Percentiles rank a stretch among this genome's conserved stretches.
These are phyloP conservation scores for Chaitophorus viminalis DNA, from an alignment of 2,888 invertebrate species.

Conservation along the genomic window DNA sequence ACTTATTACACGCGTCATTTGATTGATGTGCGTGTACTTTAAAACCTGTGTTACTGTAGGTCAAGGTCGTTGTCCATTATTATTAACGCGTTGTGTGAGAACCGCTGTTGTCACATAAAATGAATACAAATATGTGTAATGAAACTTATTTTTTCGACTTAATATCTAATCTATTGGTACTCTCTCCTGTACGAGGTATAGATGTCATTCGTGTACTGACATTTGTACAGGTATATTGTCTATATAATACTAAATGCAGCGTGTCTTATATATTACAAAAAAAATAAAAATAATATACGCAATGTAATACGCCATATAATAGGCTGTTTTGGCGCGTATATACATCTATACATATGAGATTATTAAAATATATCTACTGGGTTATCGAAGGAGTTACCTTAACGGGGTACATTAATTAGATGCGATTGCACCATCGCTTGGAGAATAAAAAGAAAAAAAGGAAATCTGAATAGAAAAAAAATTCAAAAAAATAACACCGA, in stretches of 20 bases:
- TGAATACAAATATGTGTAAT: neutral
- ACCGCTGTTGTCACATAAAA: neutral
- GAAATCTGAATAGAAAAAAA: constrained; percentile 24
- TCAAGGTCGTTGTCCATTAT: constrained; percentile 40
- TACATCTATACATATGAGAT: neutral
- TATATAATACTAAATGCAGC: neutral
- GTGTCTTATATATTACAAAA: neutral
- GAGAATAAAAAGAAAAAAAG: constrained; percentile 3
- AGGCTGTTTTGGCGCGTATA: neutral
- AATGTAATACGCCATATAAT: too few species aligned
- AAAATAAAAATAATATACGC: neutral
- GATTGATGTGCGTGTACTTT: neutral
- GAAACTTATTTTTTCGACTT: neutral
- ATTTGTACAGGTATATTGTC: neutral
- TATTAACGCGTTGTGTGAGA: constrained; percentile 25
- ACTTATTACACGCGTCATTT: constrained; percentile 43
- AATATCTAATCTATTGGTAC: neutral
- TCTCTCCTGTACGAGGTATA: neutral
- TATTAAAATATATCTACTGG: constrained; percentile 14
- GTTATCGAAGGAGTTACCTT: constrained; percentile 43
- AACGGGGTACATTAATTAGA: constrained; percentile 51
- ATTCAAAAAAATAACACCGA: constrained; percentile 1
- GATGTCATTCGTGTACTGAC: neutral
- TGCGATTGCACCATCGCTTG: constrained; percentile 30
- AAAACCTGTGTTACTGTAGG: constrained; percentile 52